Evolutionary conservation across 1,140 invertebrate species (phyloP), one percentile per base, ranked within the genome.

Genomic region (Aporrectodea caliginosa): DNA sequence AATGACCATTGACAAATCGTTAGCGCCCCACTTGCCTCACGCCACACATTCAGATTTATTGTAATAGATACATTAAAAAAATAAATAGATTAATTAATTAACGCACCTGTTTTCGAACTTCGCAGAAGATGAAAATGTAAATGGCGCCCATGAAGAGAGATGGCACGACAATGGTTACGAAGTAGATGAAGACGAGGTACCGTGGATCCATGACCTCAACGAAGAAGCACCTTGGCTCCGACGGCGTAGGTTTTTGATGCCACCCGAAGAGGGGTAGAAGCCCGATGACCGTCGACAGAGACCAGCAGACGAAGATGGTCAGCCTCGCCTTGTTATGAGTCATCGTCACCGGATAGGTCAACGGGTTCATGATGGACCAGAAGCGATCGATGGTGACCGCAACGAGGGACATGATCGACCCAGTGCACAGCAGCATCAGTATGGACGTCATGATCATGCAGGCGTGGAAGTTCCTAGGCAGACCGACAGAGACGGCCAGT

Each of bases 331-430:
- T 94, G 87, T 92, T 93, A 1, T 93, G 93, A 31, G 93, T 91
- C 78, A 95, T 94, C 85, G 93, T 94, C 79, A 93, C 91, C 0
- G 94, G 94, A 86, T 96, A 97, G 79, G 92, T 92, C 92, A 97
- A 93, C 0, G 95, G 94, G 87, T 94, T 91, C 0, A 96, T 90
- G 80, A 96, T 96, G 16, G 95, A 94, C 94, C 94, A 95, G 86
- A 95, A 96, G 69, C 95, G 91, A 89, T 97, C 95, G 78, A 96
- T 91, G 29, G 94, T 94, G 1, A 97, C 94, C 1, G 94, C 95
- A 0, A 97, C 93, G 83, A 97, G 88, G 85, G 93, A 94, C 84
- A 97, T 94, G 81, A 97, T 97, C 82, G 94, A 95, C 82, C 30
- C 94, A 35, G 95, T 96, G 84, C 95, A 97, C 32, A 96, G 89